Evolutionary conservation across 2,797 vertebrate genomes (phyloP), one percentile per base, ranked within the genome.

Genomic region (Thripadectes ignobilis): DNA sequence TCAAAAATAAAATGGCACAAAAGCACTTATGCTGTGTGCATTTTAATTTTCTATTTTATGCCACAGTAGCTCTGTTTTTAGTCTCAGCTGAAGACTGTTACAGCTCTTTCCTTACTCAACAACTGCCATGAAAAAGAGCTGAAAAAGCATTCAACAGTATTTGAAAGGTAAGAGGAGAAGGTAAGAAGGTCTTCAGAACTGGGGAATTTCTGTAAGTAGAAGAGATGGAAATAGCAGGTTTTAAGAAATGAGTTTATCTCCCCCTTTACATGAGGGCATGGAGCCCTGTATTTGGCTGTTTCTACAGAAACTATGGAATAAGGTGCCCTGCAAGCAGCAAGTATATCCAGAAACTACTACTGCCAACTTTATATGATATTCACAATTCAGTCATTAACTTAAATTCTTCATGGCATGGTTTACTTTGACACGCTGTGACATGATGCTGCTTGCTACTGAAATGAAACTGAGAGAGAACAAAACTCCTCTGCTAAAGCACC

Each of bases 1-100:
- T 94, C 55, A 93, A 61, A 86, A 95, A 75, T 83, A 91, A 88
- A 93, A 41, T 29, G 58, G 55, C 22, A 78, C 51, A 89, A 92
- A 95, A 89, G 46, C 32, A 72, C 29, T 73, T 76, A 75, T 32
- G 20, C 16, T 65, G 24, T 39, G 81, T 49, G 72, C 46, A 85
- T 85, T 94, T 95, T 58, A 82, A 92, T 89, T 89, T 91, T 85
- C 51, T 88, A 24, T 83, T 92, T 94, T 91, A 32, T 83, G 68
- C 69, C 46, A 86, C 22, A 61, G 10, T 68, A n/a, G 5, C 32
- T 91, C 26, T 72, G 16, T 68, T 93, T 95, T 76, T 69, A 59
- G n/a, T 72, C 29, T 92, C 62, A 95, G 8, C 15, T 85, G 79
- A 93, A 87, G 30, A 80, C 17, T 89, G 88, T 93, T 72, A 78